These are phyloP conservation scores for Lithobates sylvaticus DNA, from an alignment of 2,797 vertebrate genomes.

Conservation along the genomic window DNA sequence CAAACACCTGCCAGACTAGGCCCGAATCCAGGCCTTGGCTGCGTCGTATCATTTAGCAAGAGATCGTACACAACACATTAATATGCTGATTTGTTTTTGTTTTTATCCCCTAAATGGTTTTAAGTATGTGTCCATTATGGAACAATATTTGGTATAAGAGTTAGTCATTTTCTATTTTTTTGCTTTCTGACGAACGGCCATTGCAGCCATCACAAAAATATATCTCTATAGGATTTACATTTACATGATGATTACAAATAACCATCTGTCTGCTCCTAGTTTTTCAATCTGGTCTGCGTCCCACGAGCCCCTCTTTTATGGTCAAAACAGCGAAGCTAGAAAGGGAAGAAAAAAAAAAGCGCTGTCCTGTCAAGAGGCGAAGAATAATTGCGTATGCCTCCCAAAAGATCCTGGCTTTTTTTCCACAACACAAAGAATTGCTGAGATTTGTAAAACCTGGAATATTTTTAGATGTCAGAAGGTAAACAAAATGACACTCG, in stretches of 20 bases:
- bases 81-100: conserved; percentile 56
- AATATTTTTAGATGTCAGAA: conserved; percentile 73
- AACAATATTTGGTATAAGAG: conserved; percentile 52
- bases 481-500: conserved; percentile 75
- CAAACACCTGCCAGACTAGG: conserved; percentile 66
- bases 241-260: conserved; percentile 77
- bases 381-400: conserved; percentile 82
- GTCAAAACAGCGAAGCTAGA: conserved; percentile 71
- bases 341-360: conserved; percentile 57
- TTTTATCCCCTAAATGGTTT: conserved; percentile 12
- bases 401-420: conserved; percentile 65
- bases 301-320: conserved; percentile 74
- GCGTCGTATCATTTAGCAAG: conserved; percentile 61
- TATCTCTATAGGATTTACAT: conserved; percentile 75
- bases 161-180: conserved; percentile 39
- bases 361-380: conserved; percentile 72
- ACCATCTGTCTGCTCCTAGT: conserved; percentile 75
- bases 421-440: conserved; percentile 62
- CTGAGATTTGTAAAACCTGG: conserved; percentile 70
- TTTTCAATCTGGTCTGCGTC: conserved; percentile 77
- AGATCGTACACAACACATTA: conserved; percentile 58
- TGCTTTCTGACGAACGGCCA: conserved; percentile 41
- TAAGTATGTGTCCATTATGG: conserved; percentile 42
- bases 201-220: conserved; percentile 65
- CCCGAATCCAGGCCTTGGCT: conserved; percentile 60